Base-by-base conservation (phyloP, 2,113 vertebrate genomes). In the Gadus macrocephalus region DNA sequence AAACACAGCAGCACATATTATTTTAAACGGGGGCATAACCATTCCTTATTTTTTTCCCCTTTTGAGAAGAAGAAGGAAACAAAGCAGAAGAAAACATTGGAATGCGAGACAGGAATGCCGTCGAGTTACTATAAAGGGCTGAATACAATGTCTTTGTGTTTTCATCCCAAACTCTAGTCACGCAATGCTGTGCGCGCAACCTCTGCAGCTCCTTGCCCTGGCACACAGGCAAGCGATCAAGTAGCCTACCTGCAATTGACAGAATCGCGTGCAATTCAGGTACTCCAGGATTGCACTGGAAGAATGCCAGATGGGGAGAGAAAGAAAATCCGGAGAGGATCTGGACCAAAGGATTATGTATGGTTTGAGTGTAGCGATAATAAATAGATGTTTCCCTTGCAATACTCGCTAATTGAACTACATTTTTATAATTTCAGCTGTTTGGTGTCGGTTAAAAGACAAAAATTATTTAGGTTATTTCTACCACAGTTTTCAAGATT, bases 51-150 rank as follows among this genome's bases (percentile, higher is more conserved):
- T 82, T 78, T 69, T 68, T 71, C 66, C 74, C 62, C 62, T 69
- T 60, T 56, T 79, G 12, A 64, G 81, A 84, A 66, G 56, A 49
- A 61, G 17, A 49, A 67, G 68, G 53, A 55, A 16, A 16, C 6
- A 22, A 19, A 62, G 22, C 22, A 64, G 75, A 42, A 62, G 53
- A 28, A 83, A 81, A 69, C 86, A 92, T 78, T 89, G 93, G 93
- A 94, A 94, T 93, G 92, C 0, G 77, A 90, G 89, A 79, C 89
- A 90, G 93, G 93, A 94, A 94, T 92, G 93, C 88, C 70, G 91
- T 89, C 83, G 86, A 85, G 89, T 90, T 89, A 78, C 86, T 79
- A 90, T 91, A 89, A 91, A 88, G 85, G 85, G 89, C 86, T 89
- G 79, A 86, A 89, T 86, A 90, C 91, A 89, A 87, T 83, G 87